These are phyloP conservation scores for Parascotia fuliginaria DNA, from an alignment of 2,888 invertebrate genomes.

Conservation along the genomic window DNA sequence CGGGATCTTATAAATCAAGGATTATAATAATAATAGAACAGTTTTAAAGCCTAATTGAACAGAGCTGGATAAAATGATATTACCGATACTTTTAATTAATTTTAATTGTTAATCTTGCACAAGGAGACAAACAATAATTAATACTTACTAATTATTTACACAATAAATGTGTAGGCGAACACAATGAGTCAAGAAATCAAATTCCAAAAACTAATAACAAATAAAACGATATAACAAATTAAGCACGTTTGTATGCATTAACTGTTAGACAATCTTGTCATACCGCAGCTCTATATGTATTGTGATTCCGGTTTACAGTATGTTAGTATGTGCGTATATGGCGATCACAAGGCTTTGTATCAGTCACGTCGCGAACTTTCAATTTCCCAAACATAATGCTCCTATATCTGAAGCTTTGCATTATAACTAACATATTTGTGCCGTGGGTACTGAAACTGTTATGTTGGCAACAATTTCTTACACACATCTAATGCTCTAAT, in stretches of 20 bases:
- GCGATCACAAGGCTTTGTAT: constrained; percentile 41
- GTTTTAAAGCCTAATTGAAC: no score
- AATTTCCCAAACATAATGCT: constrained; percentile 40
- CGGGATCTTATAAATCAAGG: no score
- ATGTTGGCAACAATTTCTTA: constrained; percentile 25
- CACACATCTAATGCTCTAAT: no score
- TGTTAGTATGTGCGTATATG: constrained; percentile 24
- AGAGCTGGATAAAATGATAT: no score
- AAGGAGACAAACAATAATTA: no score
- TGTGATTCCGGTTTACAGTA: constrained; percentile 19
- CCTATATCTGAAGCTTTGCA: constrained; percentile 35
- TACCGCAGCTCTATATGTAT: constrained; percentile 30
- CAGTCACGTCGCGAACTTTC: constrained; percentile 44
- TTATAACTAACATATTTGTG: constrained; percentile 35
- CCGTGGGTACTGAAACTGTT: constrained; percentile 35
- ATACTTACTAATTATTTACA: no score
- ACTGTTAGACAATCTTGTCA: constrained; percentile 23
- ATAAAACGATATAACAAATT: constrained; percentile 17
- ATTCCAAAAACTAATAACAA: constrained; percentile 14
- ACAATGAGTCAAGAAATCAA: no score
- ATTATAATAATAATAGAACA: no score
- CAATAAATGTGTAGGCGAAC: no score
- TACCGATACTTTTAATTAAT: no score
- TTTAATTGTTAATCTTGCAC: no score
- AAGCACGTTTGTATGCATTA: constrained; percentile 21